Conservation (phyloP, 1,140 invertebrate genomes). For the Drosophila equinoxialis region DNA sequence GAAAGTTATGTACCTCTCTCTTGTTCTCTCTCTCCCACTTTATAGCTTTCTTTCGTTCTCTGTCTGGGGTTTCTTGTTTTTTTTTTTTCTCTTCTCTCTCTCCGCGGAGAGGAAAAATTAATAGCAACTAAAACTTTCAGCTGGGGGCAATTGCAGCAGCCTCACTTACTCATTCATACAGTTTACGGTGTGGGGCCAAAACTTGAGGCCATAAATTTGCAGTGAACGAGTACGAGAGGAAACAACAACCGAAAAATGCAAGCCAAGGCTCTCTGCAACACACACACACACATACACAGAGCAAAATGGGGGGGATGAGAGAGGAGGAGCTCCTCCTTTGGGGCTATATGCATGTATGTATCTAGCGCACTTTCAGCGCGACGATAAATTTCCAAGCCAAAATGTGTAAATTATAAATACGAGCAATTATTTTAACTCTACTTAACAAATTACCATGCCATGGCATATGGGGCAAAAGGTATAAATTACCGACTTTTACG, state of each 20-base stretch:
- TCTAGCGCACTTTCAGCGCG: constrained; percentile 79
- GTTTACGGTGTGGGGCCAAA: constrained; percentile 50
- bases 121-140: constrained; percentile 72
- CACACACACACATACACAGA: constrained; percentile 13
- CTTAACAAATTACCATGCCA: constrained; percentile 83
- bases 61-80: too few relatives aligned
- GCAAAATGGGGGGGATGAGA: not conserved
- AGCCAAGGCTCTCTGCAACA: constrained; percentile 52
- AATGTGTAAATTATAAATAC: constrained; percentile 83
- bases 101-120: constrained; percentile 51
- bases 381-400: constrained; percentile 80
- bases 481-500: constrained; percentile 82
- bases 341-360: constrained; percentile 32
- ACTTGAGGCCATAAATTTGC: constrained; percentile 73
- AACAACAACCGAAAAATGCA: constrained; percentile 74
- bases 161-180: constrained; percentile 51
- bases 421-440: constrained; percentile 83
- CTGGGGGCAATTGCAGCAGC: constrained; percentile 36
- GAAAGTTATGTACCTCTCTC: constrained; percentile 26
- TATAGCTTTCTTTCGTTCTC: too few relatives aligned
- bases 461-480: constrained; percentile 81
- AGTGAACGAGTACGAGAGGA: constrained; percentile 47
- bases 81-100: not conserved
- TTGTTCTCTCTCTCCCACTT: not conserved
- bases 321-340: constrained; percentile 35